Conservation (phyloP, 2,113 vertebrate genomes). For the Hoplias malabaricus region DNA sequence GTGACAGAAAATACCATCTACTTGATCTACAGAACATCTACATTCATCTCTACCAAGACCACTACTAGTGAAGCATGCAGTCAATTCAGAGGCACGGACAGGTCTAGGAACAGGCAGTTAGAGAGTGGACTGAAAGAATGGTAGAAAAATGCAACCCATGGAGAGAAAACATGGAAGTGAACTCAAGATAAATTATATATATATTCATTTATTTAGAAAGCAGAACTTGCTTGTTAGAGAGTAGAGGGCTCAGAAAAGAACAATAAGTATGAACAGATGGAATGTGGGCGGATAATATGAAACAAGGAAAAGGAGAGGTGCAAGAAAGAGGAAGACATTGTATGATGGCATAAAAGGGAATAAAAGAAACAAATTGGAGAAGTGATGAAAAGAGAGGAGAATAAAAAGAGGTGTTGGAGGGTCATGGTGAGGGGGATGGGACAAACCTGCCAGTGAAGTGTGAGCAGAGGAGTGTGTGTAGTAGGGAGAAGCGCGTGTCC, state of each 20-base stretch:
- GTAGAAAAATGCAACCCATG: background rate
- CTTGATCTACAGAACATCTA: constrained; percentile 25
- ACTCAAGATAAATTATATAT: constrained; percentile 4
- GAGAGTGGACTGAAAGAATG: background rate
- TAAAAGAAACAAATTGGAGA: constrained; percentile 25
- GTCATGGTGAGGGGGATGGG: constrained; percentile 73
- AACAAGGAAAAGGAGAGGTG: background rate
- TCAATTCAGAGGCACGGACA: constrained; percentile 20
- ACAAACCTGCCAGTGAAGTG: constrained; percentile 87
- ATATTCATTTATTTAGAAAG: background rate
- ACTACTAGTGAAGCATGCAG: constrained; percentile 33
- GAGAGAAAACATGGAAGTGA: background rate
- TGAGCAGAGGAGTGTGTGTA: constrained; percentile 86
- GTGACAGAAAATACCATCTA: constrained; percentile 20
- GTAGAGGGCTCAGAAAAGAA: background rate
- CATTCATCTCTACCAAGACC: constrained; percentile 17
- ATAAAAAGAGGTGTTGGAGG: constrained; percentile 57
- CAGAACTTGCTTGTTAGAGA: background rate
- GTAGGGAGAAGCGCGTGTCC: constrained; percentile 84
- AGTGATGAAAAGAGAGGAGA: background rate
- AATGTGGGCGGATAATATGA: background rate
- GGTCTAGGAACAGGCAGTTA: constrained; percentile 11
- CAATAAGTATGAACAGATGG: background rate
- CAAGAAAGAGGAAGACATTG: background rate
- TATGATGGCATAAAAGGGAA: constrained; percentile 81